Evolutionary conservation across 2,113 vertebrate genomes (phyloP).

Genomic region (Lonchura striata): DNA sequence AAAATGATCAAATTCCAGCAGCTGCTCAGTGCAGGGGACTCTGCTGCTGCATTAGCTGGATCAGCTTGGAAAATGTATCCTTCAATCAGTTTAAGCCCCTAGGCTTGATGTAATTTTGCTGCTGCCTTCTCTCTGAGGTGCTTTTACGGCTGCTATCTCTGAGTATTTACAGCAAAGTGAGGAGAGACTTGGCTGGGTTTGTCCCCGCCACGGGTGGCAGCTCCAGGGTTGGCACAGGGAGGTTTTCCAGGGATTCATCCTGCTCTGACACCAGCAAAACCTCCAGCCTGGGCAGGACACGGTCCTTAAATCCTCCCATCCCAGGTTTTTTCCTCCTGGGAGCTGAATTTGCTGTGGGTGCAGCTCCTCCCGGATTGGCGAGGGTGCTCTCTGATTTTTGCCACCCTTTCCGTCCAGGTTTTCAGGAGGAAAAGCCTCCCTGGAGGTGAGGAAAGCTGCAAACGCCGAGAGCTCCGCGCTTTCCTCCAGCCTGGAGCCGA

Average conservation of each 20-base stretch:
- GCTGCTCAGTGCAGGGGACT: neutral
- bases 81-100: constrained; percentile 44
- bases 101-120: constrained; percentile 43
- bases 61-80: constrained; percentile 16
- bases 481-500: neutral
- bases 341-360: neutral
- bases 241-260: neutral
- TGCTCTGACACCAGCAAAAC: neutral
- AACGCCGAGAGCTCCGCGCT: accelerated
- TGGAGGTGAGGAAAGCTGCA: neutral
- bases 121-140: constrained; percentile 29
- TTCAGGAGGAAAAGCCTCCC: accelerated
- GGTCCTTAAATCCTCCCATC: neutral
- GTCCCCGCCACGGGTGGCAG: neutral
- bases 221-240: neutral
- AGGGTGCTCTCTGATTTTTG: neutral
- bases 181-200: neutral
- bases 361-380: accelerated
- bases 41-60: neutral
- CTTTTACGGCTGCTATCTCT: neutral
- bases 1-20: neutral
- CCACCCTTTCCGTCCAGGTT: neutral
- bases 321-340: neutral
- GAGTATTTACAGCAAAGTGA: constrained; percentile 33
- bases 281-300: neutral